Base-by-base conservation (phyloP, 2,797 vertebrate genomes). In the Falco concolor region DNA sequence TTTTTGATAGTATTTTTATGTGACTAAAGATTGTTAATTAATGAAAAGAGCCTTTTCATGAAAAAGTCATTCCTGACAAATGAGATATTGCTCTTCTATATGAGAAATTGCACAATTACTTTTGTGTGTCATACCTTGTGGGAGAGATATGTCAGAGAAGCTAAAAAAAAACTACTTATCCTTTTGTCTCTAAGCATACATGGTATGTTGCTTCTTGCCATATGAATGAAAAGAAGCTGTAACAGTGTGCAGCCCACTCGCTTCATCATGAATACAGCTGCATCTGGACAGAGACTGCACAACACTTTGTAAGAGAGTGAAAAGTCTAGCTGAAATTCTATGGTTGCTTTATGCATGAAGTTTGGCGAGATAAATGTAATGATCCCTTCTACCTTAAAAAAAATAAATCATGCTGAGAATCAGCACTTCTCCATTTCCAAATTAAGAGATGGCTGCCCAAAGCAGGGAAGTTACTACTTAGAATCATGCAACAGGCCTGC, bases 311-410 rank as follows among this genome's bases (percentile, higher is more conserved):
- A 56, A 77, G 49, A 52, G 27, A 76, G 23, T 57, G 67, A 12
- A 32, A 87, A 87, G 56, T 75, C 49, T 87, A 85, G 30, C 22
- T 95, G 75, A 40, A 94, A 94, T 91, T 89, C 89, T 87, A 36
- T 42, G n/a, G 22, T 32, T 45, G 23, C 72, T 91, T 83, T 85
- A 84, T 36, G 42, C 45, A 86, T 75, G 68, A 95, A 64, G 53
- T 40, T 75, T 32, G 10, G 28, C 3, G 4, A 92, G 40, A 91
- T 72, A 89, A 87, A 79, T 61, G 80, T 9, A 87, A 76, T 25
- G 28, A 85, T 30, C 32, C 2, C 23, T 89, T 80, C 63, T 42
- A 82, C 77, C 10, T 84, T 92, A 23, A 82, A 89, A 57, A 15
- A 42, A 42, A 42, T 7, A 80, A 47, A 59, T 0, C 8, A 96